Conservation (phyloP, 2,113 vertebrate genomes). For the Pedionomus torquatus region DNA sequence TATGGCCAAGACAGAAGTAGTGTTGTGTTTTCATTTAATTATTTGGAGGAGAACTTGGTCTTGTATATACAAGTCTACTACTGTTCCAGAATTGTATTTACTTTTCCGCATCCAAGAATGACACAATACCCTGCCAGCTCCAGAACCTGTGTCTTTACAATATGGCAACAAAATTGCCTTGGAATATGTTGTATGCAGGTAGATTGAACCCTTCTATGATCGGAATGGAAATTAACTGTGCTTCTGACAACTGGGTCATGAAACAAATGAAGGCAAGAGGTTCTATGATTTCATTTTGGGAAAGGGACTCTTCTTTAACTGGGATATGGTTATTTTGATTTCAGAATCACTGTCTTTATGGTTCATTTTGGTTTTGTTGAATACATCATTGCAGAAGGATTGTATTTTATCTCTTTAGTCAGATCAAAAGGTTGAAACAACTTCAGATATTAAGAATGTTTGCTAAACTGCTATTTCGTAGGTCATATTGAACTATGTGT, state of each 20-base stretch:
- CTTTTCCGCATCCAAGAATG: not conserved
- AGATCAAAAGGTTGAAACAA: not conserved
- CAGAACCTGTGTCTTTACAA: not conserved
- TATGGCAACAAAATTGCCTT: not conserved
- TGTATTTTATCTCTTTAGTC: not conserved
- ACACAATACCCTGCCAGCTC: not conserved
- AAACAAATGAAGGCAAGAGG: not conserved
- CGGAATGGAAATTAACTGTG: conserved; percentile 30
- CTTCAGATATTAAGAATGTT: not conserved
- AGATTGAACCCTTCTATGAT: conserved; percentile 77
- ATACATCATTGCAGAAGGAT: not conserved
- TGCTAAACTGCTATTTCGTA: not conserved
- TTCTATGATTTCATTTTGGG: conserved; percentile 35
- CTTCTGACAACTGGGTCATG: conserved; percentile 23
- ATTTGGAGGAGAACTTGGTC: not conserved
- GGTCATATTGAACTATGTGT: not conserved
- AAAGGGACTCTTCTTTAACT: not conserved
- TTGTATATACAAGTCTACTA: not conserved
- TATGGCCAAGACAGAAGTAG: not conserved
- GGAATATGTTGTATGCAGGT: conserved; percentile 38
- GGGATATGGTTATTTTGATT: not conserved
- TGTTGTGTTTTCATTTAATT: not conserved
- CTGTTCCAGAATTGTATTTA: not conserved
- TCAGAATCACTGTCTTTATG: not conserved
- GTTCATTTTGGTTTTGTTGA: not conserved